Conservation (phyloP, 2,888 invertebrate species). For the Auanema freiburgensis region DNA sequence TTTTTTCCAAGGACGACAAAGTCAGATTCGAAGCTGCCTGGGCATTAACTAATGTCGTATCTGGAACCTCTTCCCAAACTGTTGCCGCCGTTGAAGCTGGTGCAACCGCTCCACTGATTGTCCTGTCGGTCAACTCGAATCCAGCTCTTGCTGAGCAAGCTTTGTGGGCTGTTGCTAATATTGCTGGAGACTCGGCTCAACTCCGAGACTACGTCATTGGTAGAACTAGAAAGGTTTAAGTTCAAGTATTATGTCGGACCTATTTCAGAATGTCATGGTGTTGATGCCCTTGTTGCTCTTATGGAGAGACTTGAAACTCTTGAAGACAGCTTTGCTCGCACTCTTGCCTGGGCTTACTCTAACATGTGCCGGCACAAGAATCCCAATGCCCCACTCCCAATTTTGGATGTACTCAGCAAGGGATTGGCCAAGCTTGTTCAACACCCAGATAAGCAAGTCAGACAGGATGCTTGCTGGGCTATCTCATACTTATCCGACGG, state of each 20-base stretch:
- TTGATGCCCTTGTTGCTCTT: constrained; percentile 79
- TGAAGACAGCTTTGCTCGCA: constrained; percentile 45
- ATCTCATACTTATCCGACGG: constrained; percentile 63
- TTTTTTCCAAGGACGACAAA: constrained; percentile 59
- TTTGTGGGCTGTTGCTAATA: constrained; percentile 88
- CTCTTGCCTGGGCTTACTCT: constrained; percentile 81
- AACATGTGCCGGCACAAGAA: constrained; percentile 96
- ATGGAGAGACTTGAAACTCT: constrained; percentile 71
- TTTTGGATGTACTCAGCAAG: constrained; percentile 33
- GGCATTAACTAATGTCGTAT: constrained; percentile 87
- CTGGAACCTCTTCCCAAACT: constrained; percentile 89
- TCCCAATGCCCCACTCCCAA: constrained; percentile 70
- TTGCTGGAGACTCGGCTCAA: constrained; percentile 76
- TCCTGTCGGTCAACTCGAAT: constrained; percentile 74
- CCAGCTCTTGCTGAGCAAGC: constrained; percentile 79
- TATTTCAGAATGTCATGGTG: constrained; percentile 75
- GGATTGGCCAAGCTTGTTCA: constrained; percentile 35
- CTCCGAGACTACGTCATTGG: constrained; percentile 84
- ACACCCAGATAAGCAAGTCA: constrained; percentile 45
- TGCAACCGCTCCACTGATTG: constrained; percentile 80
- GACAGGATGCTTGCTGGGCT: constrained; percentile 62
- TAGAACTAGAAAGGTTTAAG: no score
- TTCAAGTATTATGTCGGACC: background rate
- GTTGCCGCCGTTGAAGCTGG: constrained; percentile 74
- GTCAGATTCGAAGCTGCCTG: constrained; percentile 90